These are phyloP conservation scores for Marronus borbonicus DNA, from an alignment of 2,888 invertebrate species.

Conservation along the genomic window DNA sequence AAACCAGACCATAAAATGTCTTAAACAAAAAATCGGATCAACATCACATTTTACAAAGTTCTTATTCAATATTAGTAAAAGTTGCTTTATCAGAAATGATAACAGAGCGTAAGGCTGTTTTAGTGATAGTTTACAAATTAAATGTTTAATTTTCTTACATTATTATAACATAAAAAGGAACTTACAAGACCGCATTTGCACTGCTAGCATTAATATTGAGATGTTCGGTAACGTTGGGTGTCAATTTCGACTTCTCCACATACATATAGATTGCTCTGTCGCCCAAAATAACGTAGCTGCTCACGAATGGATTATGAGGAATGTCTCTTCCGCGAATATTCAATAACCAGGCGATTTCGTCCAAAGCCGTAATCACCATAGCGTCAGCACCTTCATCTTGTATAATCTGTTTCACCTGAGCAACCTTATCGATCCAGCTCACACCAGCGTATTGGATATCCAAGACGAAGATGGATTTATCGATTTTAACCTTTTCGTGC, in stretches of 20 bases:
- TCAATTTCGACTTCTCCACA: constrained; percentile 78
- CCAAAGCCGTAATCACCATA: constrained; percentile 87
- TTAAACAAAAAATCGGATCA: too few relatives aligned
- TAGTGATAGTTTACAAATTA: too few relatives aligned
- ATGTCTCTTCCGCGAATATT: constrained; percentile 91
- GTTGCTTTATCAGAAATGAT: too few relatives aligned
- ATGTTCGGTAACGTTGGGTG: constrained; percentile 19
- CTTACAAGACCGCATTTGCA: constrained; percentile 78
- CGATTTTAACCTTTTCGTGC: constrained; percentile 65
- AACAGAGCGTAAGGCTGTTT: too few relatives aligned
- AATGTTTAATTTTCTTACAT: too few relatives aligned
- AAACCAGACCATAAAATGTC: too few relatives aligned
- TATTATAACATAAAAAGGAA: constrained; percentile 46
- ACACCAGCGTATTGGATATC: constrained; percentile 73
- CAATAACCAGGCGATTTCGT: constrained; percentile 91
- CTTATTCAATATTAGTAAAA: too few relatives aligned
- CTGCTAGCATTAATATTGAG: constrained; percentile 74
- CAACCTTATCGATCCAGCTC: constrained; percentile 84
- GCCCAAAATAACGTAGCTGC: constrained; percentile 82
- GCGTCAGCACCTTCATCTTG: constrained; percentile 78
- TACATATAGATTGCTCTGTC: constrained; percentile 79
- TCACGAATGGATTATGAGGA: constrained; percentile 85
- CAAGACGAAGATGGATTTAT: constrained; percentile 70
- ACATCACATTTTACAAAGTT: too few relatives aligned
- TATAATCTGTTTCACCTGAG: constrained; percentile 78